Evolutionary conservation across 2,113 vertebrate genomes (phyloP), one percentile per base, ranked within the genome.

Genomic region (Seriola rivoliana): DNA sequence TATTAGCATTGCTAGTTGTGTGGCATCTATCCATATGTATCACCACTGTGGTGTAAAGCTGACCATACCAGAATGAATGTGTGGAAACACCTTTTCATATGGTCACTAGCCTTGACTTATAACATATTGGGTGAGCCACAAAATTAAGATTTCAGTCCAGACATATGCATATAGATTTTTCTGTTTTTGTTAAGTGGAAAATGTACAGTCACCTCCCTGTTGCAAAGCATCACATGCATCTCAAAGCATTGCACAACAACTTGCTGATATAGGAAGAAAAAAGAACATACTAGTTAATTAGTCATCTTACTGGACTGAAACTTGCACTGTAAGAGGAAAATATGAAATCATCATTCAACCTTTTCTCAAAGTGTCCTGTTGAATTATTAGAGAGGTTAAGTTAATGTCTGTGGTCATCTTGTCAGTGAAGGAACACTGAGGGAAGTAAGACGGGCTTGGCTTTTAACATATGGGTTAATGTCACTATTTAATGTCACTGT

Each of bases 311-410:
- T 72, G 68, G 13, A 14, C 21, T 40, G 32, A 76, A 71, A 93
- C 29, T 71, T 91, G 85, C 85, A 25, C 0, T 19, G 65, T 75
- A 65, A 91, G 85, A 70, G 91, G 90, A 93, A 92, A 92, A 82
- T 60, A 14, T 57, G 9, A 60, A 75, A 21, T 42, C 5, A 76
- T 55, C 25, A 17, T 12, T 1, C 5, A n/a, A 14, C 6, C n/a
- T 36, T 66, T 65, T 74, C 40, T 46, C 10, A 54, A 62, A 70
- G 11, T 69, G 62, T 10, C 72, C 57, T 5, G 4, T 40, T 34
- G 21, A 73, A 21, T 71, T n/a, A 63, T 16, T 10, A 84, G 38
- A 65, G 23, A 14, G 32, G 5, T 78, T 69, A 44, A 3, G 12
- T 66, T 4, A 36, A 58, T 60, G 34, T 48, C 16, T 44, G 32